Evolutionary conservation across 1,140 invertebrate genomes (phyloP).

Genomic region (Drosophila triauraria): DNA sequence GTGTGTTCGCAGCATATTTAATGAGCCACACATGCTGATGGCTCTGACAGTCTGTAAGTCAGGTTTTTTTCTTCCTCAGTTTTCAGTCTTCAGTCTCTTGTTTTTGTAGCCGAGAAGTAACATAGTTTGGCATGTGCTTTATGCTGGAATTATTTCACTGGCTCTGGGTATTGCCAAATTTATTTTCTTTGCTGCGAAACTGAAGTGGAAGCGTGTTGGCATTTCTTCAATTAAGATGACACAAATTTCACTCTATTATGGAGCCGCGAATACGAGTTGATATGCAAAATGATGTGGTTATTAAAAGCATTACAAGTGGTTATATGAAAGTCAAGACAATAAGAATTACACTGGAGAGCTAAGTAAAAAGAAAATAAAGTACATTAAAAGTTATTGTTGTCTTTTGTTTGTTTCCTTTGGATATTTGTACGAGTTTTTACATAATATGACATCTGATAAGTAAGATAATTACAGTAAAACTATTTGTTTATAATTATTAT

Average conservation of each 20-base stretch:
- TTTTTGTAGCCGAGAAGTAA: conserved; percentile 3
- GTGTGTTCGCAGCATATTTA: conserved; percentile 73
- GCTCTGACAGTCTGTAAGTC: conserved; percentile 50
- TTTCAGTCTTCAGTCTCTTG: conserved; percentile 1
- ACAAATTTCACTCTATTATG: conserved; percentile 62
- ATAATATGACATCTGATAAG: not conserved
- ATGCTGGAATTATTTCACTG: conserved; percentile 37
- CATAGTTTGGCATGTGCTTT: conserved; percentile 45
- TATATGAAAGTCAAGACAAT: conserved; percentile 6
- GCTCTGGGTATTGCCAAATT: conserved; percentile 62
- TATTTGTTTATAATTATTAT: not conserved
- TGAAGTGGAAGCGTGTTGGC: conserved; percentile 52
- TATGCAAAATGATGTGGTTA: conserved; percentile 41
- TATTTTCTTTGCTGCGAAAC: conserved; percentile 19
- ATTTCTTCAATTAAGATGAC: conserved; percentile 54
- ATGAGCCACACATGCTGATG: conserved; percentile 72
- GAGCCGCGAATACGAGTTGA: conserved; percentile 12
- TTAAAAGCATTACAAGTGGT: conserved; percentile 25
- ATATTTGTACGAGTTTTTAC: not conserved
- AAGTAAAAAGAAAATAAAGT: not conserved
- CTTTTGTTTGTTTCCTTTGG: not conserved
- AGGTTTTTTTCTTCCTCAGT: conserved; percentile 19
- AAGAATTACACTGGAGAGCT: conserved; percentile 7
- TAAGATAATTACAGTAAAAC: not conserved
- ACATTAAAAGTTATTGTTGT: not conserved